phyloP scores from a whole-genome alignment of 53 echinoderm and acorn worm genomes.

The Mesocentrotus franciscanus region DNA sequence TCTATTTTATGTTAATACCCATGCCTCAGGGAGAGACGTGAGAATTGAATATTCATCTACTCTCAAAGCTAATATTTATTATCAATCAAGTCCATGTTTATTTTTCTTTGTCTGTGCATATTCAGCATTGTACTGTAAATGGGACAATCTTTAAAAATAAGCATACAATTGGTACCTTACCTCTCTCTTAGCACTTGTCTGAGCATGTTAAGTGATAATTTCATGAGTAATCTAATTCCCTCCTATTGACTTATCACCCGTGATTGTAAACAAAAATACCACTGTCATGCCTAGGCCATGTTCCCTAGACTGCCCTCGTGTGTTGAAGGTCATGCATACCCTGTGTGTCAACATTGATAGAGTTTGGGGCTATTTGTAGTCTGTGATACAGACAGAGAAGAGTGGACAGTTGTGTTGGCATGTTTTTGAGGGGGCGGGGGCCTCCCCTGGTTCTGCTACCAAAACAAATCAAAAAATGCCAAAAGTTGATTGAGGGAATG shows the following conservation, averaged over 20 bases:
- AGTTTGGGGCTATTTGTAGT: not conserved
- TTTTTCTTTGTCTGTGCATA: too few relatives aligned
- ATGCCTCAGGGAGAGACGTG: too few relatives aligned
- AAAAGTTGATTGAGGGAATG: too few relatives aligned
- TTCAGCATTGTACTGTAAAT: too few relatives aligned
- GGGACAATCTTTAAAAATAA: not conserved
- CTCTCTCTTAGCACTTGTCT: not conserved
- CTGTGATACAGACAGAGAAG: not conserved
- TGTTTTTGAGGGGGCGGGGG: not conserved
- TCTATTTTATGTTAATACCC: too few relatives aligned
- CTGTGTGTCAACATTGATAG: not conserved
- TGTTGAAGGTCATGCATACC: constrained; percentile 19
- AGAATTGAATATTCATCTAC: too few relatives aligned
- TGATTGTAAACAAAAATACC: constrained; percentile 25
- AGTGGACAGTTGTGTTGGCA: not conserved
- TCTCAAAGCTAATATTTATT: too few relatives aligned
- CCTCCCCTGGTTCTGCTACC: too few relatives aligned
- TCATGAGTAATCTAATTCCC: constrained; percentile 17
- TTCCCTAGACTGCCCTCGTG: constrained; percentile 41
- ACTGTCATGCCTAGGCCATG: not conserved
- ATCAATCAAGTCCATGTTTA: too few relatives aligned
- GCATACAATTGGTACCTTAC: not conserved
- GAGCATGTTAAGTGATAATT: not conserved
- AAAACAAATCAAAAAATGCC: too few relatives aligned
- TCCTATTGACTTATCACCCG: constrained; percentile 1